These are phyloP conservation scores for Sciurus niger DNA, from an alignment of 2,113 vertebrate species.

Conservation along the genomic window DNA sequence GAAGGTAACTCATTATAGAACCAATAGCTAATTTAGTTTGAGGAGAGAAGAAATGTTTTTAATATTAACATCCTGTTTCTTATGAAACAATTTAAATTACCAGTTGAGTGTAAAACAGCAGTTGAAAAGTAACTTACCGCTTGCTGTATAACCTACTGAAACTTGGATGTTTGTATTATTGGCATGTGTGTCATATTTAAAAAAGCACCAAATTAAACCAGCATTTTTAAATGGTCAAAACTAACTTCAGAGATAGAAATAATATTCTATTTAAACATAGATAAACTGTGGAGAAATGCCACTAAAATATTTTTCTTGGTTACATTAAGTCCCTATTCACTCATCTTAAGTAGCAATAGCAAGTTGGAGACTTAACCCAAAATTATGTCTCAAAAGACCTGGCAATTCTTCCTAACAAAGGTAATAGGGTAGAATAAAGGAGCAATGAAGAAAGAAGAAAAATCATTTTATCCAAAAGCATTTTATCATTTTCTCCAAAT, in stretches of 20 bases:
- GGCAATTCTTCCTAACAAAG: conserved; percentile 9
- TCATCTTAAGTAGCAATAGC: not conserved
- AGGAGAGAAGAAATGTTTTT: not conserved
- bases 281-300: not conserved
- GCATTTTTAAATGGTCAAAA: not conserved
- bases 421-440: not conserved
- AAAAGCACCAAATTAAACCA: not conserved
- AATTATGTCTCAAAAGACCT: not conserved
- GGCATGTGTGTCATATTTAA: not conserved
- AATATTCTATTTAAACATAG: not conserved
- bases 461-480: not conserved
- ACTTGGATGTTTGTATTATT: not conserved
- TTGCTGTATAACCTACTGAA: not conserved
- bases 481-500: not conserved
- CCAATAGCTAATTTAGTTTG: not conserved
- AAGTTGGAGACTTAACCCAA: not conserved
- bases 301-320: not conserved
- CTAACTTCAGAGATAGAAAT: not conserved
- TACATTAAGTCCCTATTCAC: not conserved
- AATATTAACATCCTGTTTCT: not conserved
- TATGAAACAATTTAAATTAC: not conserved
- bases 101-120: not conserved
- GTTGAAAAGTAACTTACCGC: not conserved
- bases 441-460: not conserved
- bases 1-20: not conserved